phyloP scores from a whole-genome alignment of 2,888 invertebrate genomes.

The Ichneumoninae sp. region DNA sequence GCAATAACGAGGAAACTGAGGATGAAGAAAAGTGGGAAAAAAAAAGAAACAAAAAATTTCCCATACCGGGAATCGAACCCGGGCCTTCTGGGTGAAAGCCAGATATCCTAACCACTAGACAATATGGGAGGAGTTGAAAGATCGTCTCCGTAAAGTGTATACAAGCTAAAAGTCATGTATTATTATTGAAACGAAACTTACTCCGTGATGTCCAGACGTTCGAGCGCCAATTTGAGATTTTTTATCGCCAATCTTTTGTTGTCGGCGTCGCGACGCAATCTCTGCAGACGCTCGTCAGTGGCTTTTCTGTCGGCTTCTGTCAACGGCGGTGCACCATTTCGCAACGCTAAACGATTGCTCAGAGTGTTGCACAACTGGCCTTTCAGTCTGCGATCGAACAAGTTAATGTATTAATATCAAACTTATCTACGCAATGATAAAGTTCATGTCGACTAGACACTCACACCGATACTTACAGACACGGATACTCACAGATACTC shows the following conservation, averaged over 20 bases:
- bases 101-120: conserved; percentile 71
- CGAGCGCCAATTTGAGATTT: conserved; percentile 91
- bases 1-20: conserved; percentile 13
- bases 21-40: conserved; percentile 1
- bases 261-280: conserved; percentile 89
- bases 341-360: conserved; percentile 84
- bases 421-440: neutral
- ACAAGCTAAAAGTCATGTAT: neutral
- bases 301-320: conserved; percentile 86
- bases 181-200: conserved; percentile 85
- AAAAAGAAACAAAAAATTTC: conserved; percentile 50
- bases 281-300: conserved; percentile 87
- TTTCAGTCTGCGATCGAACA: conserved; percentile 85
- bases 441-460: too few species aligned
- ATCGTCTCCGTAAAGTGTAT: neutral
- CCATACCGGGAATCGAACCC: conserved; percentile 67
- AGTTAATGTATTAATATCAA: conserved; percentile 8
- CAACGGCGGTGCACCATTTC: conserved; percentile 82
- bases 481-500: too few species aligned
- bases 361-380: conserved; percentile 89
- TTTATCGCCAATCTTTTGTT: conserved; percentile 92
- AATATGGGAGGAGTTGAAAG: conserved; percentile 53
- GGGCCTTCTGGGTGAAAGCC: conserved; percentile 71
- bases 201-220: conserved; percentile 95
- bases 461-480: too few species aligned